Evolutionary conservation across 2,113 vertebrate species (phyloP).

Genomic region (Aphelocoma coerulescens): DNA sequence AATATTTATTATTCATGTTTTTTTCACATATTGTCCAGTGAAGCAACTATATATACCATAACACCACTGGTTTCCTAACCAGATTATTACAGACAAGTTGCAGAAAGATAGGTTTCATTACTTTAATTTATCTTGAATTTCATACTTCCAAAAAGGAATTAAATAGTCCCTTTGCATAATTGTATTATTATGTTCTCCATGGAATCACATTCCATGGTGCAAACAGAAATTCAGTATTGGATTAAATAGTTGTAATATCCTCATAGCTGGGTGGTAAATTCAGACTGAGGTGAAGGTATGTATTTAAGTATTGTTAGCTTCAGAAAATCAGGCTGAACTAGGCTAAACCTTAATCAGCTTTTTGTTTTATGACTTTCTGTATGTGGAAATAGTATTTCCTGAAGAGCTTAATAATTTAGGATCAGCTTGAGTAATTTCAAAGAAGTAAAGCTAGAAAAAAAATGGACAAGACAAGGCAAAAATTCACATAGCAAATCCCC

Average conservation of each 20-base stretch:
- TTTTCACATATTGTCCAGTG: not conserved
- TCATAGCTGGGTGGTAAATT: not conserved
- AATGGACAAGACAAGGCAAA: not conserved
- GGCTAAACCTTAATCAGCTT: not conserved
- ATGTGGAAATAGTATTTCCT: not conserved
- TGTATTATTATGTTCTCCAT: not conserved
- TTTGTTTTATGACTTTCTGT: not conserved
- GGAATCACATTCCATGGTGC: not conserved
- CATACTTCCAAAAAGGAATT: not conserved
- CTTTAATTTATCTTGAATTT: not conserved
- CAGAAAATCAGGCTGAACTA: not conserved
- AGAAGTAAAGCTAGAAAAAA: not conserved
- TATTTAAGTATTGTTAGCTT: not conserved
- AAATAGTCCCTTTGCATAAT: slow-evolving; percentile 15
- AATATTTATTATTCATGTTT: not conserved
- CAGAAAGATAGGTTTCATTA: not conserved
- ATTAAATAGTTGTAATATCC: not conserved
- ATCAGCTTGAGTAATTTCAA: not conserved
- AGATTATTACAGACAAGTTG: not conserved
- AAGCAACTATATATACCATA: not conserved
- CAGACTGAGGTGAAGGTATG: not conserved
- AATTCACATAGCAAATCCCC: not conserved
- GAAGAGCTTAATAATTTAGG: not conserved
- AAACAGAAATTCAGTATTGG: not conserved
- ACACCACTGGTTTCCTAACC: not conserved